Percentiles rank a stretch among this genome's conserved stretches.
Conservation (phyloP, 2,888 invertebrate genomes). For the Drepana falcataria region DNA sequence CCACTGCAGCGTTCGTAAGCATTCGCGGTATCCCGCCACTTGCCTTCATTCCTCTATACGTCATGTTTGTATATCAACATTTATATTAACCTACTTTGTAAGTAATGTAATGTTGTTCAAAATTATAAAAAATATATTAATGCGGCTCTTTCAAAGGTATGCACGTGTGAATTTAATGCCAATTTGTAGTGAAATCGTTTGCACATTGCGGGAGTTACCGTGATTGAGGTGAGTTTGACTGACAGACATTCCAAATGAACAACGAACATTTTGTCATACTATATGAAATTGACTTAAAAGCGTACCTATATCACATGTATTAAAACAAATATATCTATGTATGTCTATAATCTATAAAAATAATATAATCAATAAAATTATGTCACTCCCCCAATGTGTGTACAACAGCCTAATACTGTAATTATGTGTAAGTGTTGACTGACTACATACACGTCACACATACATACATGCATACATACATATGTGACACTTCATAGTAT, state of each 20-base stretch:
- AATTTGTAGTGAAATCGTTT: conserved; percentile 35
- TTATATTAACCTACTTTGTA: conserved; percentile 28
- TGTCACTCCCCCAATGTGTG: conserved; percentile 24
- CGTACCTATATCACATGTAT: too few species aligned
- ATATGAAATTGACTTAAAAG: too few species aligned
- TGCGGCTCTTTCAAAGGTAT: conserved; percentile 47
- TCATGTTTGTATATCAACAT: conserved; percentile 59
- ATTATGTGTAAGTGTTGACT: conserved; percentile 60
- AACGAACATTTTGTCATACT: background rate
- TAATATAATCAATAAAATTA: background rate
- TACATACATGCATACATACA: conserved; percentile 34
- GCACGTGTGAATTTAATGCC: conserved; percentile 60
- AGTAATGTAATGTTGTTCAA: conserved; percentile 40
- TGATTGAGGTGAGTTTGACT: background rate
- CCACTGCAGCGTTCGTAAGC: conserved; percentile 39
- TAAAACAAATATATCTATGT: too few species aligned
- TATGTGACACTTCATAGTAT: conserved; percentile 32
- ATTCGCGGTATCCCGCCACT: conserved; percentile 56
- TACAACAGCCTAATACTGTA: conserved; percentile 21
- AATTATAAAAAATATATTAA: conserved; percentile 37
- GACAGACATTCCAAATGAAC: background rate
- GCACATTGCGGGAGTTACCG: conserved; percentile 29
- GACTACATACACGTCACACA: conserved; percentile 60
- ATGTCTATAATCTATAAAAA: background rate
- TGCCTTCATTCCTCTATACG: conserved; percentile 62